Conservation (phyloP, 2,113 vertebrate genomes). For the Sapayoa aenigma region DNA sequence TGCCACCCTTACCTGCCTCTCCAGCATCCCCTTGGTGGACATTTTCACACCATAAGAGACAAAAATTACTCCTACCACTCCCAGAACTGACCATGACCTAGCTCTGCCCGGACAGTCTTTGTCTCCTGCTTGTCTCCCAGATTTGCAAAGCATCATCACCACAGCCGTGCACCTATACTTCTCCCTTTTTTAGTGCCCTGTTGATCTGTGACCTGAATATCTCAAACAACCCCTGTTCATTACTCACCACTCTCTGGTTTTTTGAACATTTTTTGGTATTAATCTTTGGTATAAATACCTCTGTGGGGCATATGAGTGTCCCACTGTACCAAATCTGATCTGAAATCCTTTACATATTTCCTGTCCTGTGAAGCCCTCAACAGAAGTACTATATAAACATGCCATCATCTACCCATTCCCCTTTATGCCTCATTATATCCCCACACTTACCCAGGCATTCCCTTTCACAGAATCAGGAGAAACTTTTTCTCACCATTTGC, state of each 20-base stretch:
- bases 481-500: background rate
- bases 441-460: background rate
- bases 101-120: fast-evolving
- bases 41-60: background rate
- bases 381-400: background rate
- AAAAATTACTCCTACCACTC: background rate
- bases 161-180: fast-evolving
- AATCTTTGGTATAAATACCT: background rate
- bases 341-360: background rate
- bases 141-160: background rate
- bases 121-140: background rate
- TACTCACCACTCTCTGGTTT: background rate
- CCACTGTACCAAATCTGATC: background rate
- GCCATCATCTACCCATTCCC: background rate
- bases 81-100: background rate
- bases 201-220: background rate
- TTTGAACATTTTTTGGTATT: background rate
- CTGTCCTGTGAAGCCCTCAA: background rate
- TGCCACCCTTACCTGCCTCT: background rate
- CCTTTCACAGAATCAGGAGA: background rate
- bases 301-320: background rate
- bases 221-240: background rate
- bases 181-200: background rate
- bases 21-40: background rate
- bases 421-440: background rate